phyloP scores from a whole-genome alignment of 2,888 invertebrate genomes.

The Nasonia oneida region DNA sequence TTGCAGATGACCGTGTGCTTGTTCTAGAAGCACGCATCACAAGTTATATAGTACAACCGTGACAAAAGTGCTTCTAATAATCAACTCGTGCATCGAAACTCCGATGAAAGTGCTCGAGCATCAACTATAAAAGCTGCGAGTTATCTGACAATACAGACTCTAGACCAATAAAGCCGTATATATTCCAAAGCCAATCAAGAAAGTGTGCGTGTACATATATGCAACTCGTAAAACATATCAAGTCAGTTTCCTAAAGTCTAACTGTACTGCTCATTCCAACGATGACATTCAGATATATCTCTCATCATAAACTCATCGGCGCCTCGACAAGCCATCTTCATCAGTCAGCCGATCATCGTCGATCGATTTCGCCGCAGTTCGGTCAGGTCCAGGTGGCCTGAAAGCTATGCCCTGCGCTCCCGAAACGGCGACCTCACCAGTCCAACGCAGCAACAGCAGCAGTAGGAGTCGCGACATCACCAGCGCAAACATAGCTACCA shows the following conservation, averaged over 20 bases:
- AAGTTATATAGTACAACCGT: conserved; percentile 38
- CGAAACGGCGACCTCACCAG: conserved; percentile 35
- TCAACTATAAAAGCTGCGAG: not conserved
- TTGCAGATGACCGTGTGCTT: conserved; percentile 38
- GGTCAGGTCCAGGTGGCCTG: conserved; percentile 41
- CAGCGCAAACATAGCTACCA: conserved; percentile 49
- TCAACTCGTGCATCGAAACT: conserved; percentile 23
- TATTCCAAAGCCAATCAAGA: not conserved
- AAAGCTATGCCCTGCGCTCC: conserved; percentile 66
- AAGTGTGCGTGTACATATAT: not conserved
- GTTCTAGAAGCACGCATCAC: conserved; percentile 12
- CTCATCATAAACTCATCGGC: not conserved
- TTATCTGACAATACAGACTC: not conserved
- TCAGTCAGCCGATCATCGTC: not conserved
- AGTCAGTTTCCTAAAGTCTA: not conserved
- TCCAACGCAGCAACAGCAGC: conserved; percentile 55
- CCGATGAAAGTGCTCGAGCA: conserved; percentile 32
- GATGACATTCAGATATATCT: conserved; percentile 41
- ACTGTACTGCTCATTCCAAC: conserved; percentile 10
- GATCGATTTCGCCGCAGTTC: conserved; percentile 29
- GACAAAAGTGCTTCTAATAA: conserved; percentile 48
- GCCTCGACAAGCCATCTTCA: not conserved
- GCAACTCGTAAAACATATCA: not conserved
- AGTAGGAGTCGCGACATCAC: conserved; percentile 48
- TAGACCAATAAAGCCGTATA: conserved; percentile 2